Base-by-base conservation (phyloP, 1,140 invertebrate species). In the Papilio machaon region DNA sequence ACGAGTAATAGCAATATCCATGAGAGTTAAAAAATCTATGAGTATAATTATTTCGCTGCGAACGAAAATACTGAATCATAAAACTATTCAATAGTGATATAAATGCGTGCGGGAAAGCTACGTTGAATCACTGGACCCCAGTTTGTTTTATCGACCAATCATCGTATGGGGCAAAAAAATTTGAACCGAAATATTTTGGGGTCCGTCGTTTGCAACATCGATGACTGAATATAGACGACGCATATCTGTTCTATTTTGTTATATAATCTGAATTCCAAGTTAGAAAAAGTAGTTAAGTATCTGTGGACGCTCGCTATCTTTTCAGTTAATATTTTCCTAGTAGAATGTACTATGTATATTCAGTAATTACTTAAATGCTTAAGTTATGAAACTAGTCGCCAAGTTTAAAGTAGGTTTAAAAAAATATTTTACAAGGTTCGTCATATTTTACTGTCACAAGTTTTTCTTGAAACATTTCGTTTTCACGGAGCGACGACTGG, bases 91-190 rank as follows among this genome's bases (percentile, higher is more conserved):
- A 35, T 70, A 70, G 10, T 15, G 13, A 35, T 17, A 15, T 15
- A 70, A 7, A 54, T 17, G 10, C 13, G 13, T 13, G 11, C 11
- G 30, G 64, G 30, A 35, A 6, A 70, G 60, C 17, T 64, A 64
- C 30, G 4, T 70, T 35, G 64, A 70, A 70, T 70, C 64, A 70
- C 11, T 70, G 64, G 23, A 38, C 23, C 64, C 23, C 64, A 38
- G 64, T 70, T 70, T 38, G 9, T 70, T 70, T 35, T 70, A 70
- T 15, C 11, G 64, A 35, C 64, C 64, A 70, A 70, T 70, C 64
- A 70, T 70, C 13, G 30, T 35, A 35, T 35, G 30, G 13, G 10
- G 1, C 5, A 70, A 60, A 38, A 35, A 35, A 70, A n/a, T 11
- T 35, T 70, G 64, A 15, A 15, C 11, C 11, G 23, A 15, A 35